phyloP scores from a whole-genome alignment of 2,113 vertebrate genomes.

The Jacana jacana region DNA sequence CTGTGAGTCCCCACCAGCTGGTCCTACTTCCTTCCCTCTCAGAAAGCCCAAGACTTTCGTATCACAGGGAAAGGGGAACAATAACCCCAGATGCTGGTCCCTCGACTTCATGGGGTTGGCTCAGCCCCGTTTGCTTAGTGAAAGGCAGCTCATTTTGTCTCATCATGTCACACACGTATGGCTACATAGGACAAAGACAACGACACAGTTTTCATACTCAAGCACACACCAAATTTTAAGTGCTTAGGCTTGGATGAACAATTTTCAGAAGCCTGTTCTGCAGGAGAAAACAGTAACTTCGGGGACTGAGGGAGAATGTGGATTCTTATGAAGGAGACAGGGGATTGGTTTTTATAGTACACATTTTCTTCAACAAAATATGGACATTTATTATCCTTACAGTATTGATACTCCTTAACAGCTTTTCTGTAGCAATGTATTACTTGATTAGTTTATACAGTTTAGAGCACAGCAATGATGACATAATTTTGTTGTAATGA shows the following conservation, averaged over 20 bases:
- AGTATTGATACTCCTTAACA: neutral
- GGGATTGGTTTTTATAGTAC: neutral
- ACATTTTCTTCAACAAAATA: neutral
- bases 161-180: neutral
- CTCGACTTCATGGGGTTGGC: neutral
- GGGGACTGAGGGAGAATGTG: neutral
- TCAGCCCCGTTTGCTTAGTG: neutral
- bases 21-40: neutral
- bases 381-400: neutral
- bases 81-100: neutral
- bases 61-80: neutral
- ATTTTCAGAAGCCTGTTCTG: neutral
- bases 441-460: neutral
- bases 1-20: neutral
- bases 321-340: neutral
- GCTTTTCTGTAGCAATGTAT: neutral
- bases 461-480: neutral
- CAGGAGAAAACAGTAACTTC: neutral
- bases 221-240: neutral
- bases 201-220: neutral
- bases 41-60: neutral
- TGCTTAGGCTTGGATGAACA: neutral
- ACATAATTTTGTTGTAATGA: conserved; percentile 17
- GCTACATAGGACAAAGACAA: neutral
- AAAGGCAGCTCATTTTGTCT: neutral